Conservation (phyloP, 1,140 invertebrate genomes). For the Penaeus japonicus region DNA sequence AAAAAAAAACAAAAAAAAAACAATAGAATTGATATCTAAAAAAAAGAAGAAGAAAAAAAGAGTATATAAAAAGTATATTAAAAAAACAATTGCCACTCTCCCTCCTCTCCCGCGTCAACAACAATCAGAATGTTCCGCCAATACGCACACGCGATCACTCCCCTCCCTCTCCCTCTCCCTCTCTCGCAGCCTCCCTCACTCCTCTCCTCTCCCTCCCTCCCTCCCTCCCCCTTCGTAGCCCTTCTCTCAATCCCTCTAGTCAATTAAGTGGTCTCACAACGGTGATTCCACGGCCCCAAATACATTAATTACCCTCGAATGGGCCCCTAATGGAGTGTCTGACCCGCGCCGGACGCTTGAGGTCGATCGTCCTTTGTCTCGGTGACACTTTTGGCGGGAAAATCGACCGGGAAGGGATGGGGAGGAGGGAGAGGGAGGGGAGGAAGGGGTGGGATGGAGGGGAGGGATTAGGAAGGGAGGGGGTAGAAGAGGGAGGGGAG, state of each 20-base stretch:
- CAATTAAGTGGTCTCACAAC: conserved; percentile 32
- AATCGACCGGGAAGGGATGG: neutral
- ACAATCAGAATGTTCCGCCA: too few relatives aligned
- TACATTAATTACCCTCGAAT: conserved; percentile 49
- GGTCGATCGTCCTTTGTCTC: conserved; percentile 11
- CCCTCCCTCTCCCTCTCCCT: neutral
- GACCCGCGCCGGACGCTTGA: conserved; percentile 23
- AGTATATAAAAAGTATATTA: too few relatives aligned
- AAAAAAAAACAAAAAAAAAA: too few relatives aligned
- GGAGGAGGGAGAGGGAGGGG: neutral
- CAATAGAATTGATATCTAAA: too few relatives aligned
- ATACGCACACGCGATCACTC: too few relatives aligned
- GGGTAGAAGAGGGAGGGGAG: neutral
- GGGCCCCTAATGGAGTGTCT: conserved; percentile 44
- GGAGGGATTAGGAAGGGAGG: neutral
- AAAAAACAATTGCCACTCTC: too few relatives aligned
- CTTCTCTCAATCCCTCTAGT: neutral
- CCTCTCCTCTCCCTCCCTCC: neutral
- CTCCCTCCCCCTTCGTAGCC: neutral
- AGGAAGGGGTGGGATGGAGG: neutral
- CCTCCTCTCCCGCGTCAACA: too few relatives aligned
- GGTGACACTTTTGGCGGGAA: conserved; percentile 31
- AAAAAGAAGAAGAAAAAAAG: too few relatives aligned
- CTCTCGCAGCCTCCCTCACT: neutral
- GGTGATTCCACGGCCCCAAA: conserved; percentile 41